Base-by-base conservation (phyloP, 1,140 invertebrate species). In the Macrobrachium nipponense region DNA sequence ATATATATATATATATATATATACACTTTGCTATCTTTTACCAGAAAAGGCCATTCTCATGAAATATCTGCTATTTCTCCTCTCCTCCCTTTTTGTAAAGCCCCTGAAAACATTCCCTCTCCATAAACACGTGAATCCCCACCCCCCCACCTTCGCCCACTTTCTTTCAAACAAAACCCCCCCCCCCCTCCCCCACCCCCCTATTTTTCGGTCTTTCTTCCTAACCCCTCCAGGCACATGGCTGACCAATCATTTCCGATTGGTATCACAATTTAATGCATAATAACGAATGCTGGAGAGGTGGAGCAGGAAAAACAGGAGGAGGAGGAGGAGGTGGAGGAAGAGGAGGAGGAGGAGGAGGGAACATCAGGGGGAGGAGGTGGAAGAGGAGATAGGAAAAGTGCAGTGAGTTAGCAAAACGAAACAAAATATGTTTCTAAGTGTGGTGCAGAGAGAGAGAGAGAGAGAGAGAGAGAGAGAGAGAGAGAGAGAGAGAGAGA, bases 191-290 rank as follows among this genome's bases (percentile, higher is more conserved):
- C 27, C 27, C 27, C 27, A 1, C 27, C 27, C 27, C 27, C 27
- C 11, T n/a, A n/a, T n/a, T 17, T 15, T 66, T 17, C 17, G 2
- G 2, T 20, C 61, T 18, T 64, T 64, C 61, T 20, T 64, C 61
- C 17, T 18, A 36, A 5, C 61, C 27, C 27, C 27, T 17, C 12
- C 17, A 62, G 61, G 61, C 61, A 62, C n/a, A 62, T 62, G 61
- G 15, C 64, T 66, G 64, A 17, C 64, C 64, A 10, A 66, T 66
- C 64, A 66, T 23, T 66, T 66, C 64, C 64, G 64, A 23, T 23
- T 66, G 64, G 64, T 23, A 66, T 66, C 64, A 66, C 64, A 66
- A 66, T 66, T 66, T 66, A 66, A 66, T 66, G 64, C 64, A 66
- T 66, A 66, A 66, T 66, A 66, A 66, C 64, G 64, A 66, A 66